Evolutionary conservation across 2,888 invertebrate species (phyloP), one percentile per base, ranked within the genome.

Genomic region (Luffia ferchaultella): DNA sequence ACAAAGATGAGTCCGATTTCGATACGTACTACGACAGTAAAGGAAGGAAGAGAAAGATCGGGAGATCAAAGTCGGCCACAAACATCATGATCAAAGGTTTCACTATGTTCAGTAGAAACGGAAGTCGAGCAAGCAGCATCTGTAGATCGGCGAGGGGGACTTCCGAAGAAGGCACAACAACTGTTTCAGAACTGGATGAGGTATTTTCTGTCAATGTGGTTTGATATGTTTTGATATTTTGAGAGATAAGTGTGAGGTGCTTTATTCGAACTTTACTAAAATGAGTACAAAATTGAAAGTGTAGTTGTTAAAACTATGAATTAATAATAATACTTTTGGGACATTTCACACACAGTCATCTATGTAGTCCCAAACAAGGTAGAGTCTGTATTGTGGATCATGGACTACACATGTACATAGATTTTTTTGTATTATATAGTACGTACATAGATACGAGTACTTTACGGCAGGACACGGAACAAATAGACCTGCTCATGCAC

Each of bases 31-130:
- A 64, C 44, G 66, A 71, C 52, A 69, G 70, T 15, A 41, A 41
- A 1, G 46, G 50, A 15, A 67, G 63, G 50, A 76, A 71, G 52
- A 65, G 73, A 46, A 83, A 79, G 56, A 61, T 88, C 41, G 88
- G 88, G 2, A 84, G 89, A 60, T 91, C 92, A 1, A 87, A 87
- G 55, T 93, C 93, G 56, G 90, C 92, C 0, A 91, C 92, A 19
- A 93, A 93, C 67, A 93, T 93, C 56, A 87, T 92, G 86, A 93
- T 93, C 50, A 92, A 91, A 67, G 93, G 93, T 1, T 93, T 91
- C 71, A 92, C 92, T 63, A 76, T 91, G 62, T 90, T 86, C 58
- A 84, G 84, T 57, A 71, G 83, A 46, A 80, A 62, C 55, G 77
- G 79, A 51, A 87, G 87, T 61, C 77, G 87, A 62, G 86, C 87